phyloP scores from a whole-genome alignment of 2,113 vertebrate species.

The Archilochus colubris region DNA sequence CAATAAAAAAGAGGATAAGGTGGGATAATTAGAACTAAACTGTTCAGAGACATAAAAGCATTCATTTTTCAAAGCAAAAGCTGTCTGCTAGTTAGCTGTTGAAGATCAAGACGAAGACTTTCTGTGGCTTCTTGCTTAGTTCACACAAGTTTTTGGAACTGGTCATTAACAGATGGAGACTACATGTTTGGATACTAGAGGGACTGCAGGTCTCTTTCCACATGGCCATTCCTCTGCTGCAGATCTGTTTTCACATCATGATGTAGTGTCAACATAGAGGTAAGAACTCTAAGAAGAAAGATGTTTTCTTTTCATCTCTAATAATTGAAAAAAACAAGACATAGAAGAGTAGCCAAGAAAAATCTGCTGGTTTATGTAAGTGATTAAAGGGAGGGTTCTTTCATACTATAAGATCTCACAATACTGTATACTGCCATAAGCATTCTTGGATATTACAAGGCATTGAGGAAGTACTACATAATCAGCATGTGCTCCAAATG shows the following conservation, averaged over 20 bases:
- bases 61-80: background rate
- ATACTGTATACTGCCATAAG: slow-evolving; percentile 3
- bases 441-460: slow-evolving; percentile 33
- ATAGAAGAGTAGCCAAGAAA: background rate
- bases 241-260: background rate
- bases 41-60: background rate
- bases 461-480: slow-evolving; percentile 20
- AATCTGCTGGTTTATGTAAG: slow-evolving; percentile 4
- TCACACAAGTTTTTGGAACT: background rate
- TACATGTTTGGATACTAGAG: background rate
- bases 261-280: background rate
- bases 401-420: slow-evolving; percentile 18
- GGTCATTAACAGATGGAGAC: background rate
- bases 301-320: slow-evolving; percentile 26
- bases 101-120: background rate
- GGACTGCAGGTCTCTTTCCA: background rate
- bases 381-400: background rate
- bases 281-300: background rate
- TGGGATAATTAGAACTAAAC: background rate
- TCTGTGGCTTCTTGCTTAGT: background rate
- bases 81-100: background rate
- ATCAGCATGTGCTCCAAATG: slow-evolving; percentile 40
- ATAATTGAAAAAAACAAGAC: slow-evolving; percentile 22
- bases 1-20: background rate
- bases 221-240: background rate